Evolutionary conservation across 2,113 vertebrate genomes (phyloP), one percentile per base, ranked within the genome.

Genomic region (Mellivora capensis): DNA sequence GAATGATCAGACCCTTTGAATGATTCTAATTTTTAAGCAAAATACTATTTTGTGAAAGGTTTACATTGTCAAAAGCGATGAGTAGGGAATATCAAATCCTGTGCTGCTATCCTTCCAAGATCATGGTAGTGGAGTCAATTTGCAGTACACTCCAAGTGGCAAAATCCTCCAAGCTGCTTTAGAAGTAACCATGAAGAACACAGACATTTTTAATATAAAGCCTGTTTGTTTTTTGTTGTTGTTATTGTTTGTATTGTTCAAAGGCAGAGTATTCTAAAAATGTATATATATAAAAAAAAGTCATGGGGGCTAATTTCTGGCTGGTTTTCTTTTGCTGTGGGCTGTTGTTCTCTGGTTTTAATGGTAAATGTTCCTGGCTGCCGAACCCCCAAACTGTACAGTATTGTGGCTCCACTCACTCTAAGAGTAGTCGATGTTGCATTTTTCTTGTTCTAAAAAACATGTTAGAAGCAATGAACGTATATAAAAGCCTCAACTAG

Each of bases 51-150:
- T 99, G 96, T 98, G 96, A 98, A 99, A 98, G 89, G 98, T 99
- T 99, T 99, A 99, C 98, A 98, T 98, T 97, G 97, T 99, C 98
- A 98, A 97, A 98, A 93, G 98, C 94, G 98, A 98, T 91, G 86
- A 82, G 82, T 90, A 95, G 20, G 97, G 98, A 98, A 93, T 97
- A 82, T 97, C 93, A 86, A 97, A 98, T 97, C 96, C 97, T 98
- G 98, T 99, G 99, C 99, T 99, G 99, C 99, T 99, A 98, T 98
- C 98, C 97, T 98, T 98, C 98, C 98, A 96, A 98, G 97, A 98
- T 98, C 97, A 95, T 98, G 96, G 94, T 95, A 95, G 96, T 97
- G 98, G 98, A 96, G 97, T 98, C 98, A 96, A 97, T 96, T 96
- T 98, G 97, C 98, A 97, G 97, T 98, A 91, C 72, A 34, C 97